These are phyloP conservation scores for Hylia prasina DNA, from an alignment of 2,113 vertebrate genomes.

Conservation along the genomic window DNA sequence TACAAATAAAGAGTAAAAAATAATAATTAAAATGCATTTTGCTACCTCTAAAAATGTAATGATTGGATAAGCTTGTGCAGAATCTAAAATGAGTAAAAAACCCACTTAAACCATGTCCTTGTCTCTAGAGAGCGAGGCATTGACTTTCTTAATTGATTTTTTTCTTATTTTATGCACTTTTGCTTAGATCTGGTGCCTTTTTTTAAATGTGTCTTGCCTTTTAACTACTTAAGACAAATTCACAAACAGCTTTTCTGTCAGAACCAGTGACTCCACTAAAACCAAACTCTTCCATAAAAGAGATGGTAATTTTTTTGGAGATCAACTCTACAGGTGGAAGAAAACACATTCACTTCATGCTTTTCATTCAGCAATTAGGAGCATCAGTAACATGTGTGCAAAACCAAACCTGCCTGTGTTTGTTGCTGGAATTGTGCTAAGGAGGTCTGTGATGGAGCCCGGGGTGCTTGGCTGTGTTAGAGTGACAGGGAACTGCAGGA, in stretches of 20 bases:
- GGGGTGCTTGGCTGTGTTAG: not conserved
- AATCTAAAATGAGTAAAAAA: not conserved
- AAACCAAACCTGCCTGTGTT: not conserved
- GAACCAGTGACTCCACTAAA: not conserved
- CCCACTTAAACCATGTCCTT: not conserved
- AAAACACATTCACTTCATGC: not conserved
- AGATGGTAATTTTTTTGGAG: not conserved
- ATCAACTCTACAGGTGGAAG: not conserved
- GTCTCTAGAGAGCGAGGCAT: not conserved
- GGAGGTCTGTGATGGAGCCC: not conserved
- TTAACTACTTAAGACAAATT: not conserved
- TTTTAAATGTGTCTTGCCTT: not conserved
- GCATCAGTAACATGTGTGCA: accelerated
- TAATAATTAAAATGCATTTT: not conserved
- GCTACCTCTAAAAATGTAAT: not conserved
- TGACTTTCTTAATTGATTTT: not conserved
- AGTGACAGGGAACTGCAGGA: not conserved
- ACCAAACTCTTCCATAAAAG: not conserved
- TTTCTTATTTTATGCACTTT: not conserved
- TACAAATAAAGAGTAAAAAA: not conserved
- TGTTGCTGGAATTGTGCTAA: not conserved
- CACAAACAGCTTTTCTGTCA: not conserved
- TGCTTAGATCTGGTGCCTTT: not conserved
- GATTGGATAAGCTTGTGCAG: not conserved
- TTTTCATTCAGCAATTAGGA: not conserved